Evolutionary conservation across 2,113 vertebrate genomes (phyloP).

Genomic region (Tragelaphus strepsiceros): DNA sequence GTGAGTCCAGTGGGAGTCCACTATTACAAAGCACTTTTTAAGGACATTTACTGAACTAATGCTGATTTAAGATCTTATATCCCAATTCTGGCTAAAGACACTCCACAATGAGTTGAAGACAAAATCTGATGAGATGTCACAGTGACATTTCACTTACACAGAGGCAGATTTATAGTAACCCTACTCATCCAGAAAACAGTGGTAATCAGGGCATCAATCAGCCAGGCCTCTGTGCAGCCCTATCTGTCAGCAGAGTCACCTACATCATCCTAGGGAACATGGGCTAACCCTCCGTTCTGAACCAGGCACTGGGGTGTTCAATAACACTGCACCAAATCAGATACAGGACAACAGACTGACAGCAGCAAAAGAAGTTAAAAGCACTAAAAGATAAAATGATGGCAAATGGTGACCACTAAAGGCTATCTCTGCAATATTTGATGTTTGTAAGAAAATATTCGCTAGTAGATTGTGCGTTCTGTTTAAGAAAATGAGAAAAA

Average conservation of each 20-base stretch:
- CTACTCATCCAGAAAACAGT: not conserved
- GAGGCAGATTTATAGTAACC: not conserved
- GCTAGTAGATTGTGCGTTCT: not conserved
- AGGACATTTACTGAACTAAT: not conserved
- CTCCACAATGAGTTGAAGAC: not conserved
- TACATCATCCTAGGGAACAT: not conserved
- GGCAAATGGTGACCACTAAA: not conserved
- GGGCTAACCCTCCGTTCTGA: not conserved
- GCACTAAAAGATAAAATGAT: not conserved
- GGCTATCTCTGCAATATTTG: not conserved
- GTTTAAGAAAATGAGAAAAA: not conserved
- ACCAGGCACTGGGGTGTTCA: not conserved
- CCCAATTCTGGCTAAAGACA: not conserved
- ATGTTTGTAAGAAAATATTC: not conserved
- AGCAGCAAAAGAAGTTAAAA: not conserved
- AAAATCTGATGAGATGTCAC: not conserved
- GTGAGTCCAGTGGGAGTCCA: not conserved
- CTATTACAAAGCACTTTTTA: constrained; percentile 2
- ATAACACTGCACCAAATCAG: not conserved
- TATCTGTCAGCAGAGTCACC: not conserved
- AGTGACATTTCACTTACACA: not conserved
- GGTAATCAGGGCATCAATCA: not conserved
- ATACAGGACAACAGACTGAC: not conserved
- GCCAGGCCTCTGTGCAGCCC: not conserved
- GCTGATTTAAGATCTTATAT: constrained; percentile 12